Conservation (phyloP, 2,797 vertebrate genomes). For the Enteromius viviparus region DNA sequence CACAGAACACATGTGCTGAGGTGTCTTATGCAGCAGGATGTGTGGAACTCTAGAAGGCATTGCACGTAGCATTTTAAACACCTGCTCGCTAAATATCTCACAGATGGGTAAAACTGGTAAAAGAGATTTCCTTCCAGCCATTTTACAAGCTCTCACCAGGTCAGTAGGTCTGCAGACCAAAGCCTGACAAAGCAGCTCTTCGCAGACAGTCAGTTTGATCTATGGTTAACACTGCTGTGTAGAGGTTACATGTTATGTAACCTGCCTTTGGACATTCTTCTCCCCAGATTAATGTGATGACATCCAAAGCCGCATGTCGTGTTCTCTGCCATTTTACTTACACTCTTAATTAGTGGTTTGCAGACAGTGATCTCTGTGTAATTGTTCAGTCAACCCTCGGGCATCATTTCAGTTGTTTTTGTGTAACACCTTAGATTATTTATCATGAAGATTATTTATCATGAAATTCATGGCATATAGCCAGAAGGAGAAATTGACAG, state of each 20-base stretch:
- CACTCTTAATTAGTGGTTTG: not conserved
- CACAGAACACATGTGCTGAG: conserved; percentile 9
- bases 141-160: conserved; percentile 1
- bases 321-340: not conserved
- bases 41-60: not conserved
- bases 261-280: not conserved
- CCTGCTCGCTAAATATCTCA: conserved; percentile 46
- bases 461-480: not conserved
- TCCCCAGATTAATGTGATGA: not conserved
- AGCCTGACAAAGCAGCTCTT: conserved; percentile 14
- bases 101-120: conserved; percentile 14
- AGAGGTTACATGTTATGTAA: conserved; percentile 9
- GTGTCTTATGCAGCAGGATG: not conserved
- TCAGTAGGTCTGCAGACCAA: conserved; percentile 4
- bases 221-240: not conserved
- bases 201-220: conserved; percentile 19
- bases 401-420: not conserved
- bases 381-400: not conserved
- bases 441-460: not conserved
- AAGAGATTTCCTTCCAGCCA: not conserved
- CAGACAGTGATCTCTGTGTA: conserved; percentile 3
- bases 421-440: conserved; percentile 28
- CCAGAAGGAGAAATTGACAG: not conserved
- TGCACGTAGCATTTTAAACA: conserved; percentile 23
- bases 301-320: conserved; percentile 23